These are phyloP conservation scores for Rhinopomastus cyanomelas DNA, from an alignment of 2,113 vertebrate species.

Conservation along the genomic window DNA sequence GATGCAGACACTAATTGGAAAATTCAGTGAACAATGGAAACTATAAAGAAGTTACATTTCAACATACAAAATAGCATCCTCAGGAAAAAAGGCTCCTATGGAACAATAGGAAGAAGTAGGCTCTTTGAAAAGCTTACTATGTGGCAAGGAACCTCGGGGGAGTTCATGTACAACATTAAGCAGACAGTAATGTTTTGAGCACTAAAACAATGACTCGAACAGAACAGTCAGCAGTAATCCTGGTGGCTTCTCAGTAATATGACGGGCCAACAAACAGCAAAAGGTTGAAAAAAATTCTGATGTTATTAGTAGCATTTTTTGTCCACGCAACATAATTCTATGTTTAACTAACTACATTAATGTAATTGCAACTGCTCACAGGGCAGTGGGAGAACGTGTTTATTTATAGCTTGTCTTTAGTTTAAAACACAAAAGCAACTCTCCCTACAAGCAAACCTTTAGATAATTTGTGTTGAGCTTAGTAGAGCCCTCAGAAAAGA, in stretches of 20 bases:
- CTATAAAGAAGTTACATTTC: slow-evolving; percentile 60
- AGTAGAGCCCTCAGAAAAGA: not conserved
- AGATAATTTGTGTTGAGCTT: not conserved
- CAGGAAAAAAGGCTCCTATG: not conserved
- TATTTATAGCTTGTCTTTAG: not conserved
- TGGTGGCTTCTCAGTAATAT: not conserved
- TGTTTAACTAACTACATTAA: not conserved
- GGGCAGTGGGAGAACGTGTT: not conserved
- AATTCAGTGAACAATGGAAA: slow-evolving; percentile 63
- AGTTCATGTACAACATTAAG: not conserved
- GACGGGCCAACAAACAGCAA: not conserved
- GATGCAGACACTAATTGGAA: slow-evolving; percentile 70
- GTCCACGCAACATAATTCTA: not conserved
- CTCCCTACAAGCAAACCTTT: not conserved
- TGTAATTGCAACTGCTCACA: not conserved
- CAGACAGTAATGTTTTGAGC: not conserved
- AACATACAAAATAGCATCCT: slow-evolving; percentile 25
- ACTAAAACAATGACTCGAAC: not conserved
- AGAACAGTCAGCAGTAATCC: not conserved
- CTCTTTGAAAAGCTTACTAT: not conserved
- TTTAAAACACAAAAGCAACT: not conserved
- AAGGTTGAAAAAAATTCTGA: not conserved
- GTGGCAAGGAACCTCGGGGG: not conserved
- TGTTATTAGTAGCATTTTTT: not conserved
- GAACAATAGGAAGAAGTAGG: not conserved